phyloP scores from a whole-genome alignment of 1,140 invertebrate species.

The Zaprionus ornatus region DNA sequence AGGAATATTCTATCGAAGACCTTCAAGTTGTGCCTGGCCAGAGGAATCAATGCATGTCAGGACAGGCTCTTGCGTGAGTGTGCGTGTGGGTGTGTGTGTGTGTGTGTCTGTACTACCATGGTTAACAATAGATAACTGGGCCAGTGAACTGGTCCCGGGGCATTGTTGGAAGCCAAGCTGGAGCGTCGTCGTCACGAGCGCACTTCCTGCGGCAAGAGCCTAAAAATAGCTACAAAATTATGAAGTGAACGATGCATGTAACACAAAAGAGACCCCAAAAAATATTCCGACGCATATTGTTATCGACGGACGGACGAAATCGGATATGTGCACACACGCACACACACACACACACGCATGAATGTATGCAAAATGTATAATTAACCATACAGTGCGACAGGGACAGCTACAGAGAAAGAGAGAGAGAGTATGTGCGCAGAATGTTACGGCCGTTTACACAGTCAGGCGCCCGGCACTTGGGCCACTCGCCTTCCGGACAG shows the following conservation, averaged over 20 bases:
- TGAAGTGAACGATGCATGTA: conserved; percentile 48
- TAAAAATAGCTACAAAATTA: conserved; percentile 69
- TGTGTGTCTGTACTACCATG: neutral
- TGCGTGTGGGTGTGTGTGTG: conserved; percentile 3
- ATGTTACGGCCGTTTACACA: conserved; percentile 76
- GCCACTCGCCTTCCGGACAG: conserved; percentile 40
- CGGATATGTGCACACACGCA: conserved; percentile 62
- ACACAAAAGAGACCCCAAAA: conserved; percentile 44
- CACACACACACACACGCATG: conserved; percentile 20
- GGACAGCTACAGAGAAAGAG: neutral
- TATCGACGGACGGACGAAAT: conserved; percentile 64
- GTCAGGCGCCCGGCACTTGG: conserved; percentile 58
- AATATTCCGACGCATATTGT: conserved; percentile 72
- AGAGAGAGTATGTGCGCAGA: conserved; percentile 50
- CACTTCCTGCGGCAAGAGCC: conserved; percentile 59
- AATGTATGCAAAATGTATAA: conserved; percentile 72
- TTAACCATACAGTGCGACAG: conserved; percentile 65
- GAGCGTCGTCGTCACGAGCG: conserved; percentile 36
- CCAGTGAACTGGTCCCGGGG: conserved; percentile 18
- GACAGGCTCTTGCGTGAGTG: neutral
- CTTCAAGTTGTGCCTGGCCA: neutral
- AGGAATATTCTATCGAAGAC: neutral
- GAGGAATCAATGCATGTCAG: neutral
- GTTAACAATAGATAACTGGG: conserved; percentile 55
- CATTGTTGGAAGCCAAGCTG: conserved; percentile 48